Evolutionary conservation across 2,113 vertebrate genomes (phyloP).

Genomic region (Upupa epops): DNA sequence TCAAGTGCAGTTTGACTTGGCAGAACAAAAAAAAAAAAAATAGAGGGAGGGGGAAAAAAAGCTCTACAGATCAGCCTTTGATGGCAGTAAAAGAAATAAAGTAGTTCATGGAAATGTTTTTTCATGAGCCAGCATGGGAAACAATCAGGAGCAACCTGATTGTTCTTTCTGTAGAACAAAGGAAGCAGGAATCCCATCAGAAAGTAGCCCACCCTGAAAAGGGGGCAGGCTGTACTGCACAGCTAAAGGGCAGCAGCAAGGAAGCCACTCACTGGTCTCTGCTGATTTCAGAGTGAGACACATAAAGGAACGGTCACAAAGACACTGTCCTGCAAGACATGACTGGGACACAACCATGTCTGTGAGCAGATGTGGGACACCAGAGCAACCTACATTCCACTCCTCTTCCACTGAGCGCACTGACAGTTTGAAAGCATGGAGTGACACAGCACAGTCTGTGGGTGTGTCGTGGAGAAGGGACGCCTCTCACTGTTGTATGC

Average conservation of each 20-base stretch:
- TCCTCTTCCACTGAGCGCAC: not conserved
- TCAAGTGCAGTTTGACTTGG: constrained; percentile 54
- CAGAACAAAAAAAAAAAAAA: constrained; percentile 39
- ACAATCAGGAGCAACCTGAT: constrained; percentile 29
- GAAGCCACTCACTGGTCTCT: not conserved
- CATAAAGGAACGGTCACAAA: not conserved
- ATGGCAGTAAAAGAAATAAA: constrained; percentile 67
- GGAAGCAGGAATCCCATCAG: not conserved
- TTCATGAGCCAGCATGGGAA: constrained; percentile 48
- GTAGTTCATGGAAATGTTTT: constrained; percentile 38
- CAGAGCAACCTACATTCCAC: not conserved
- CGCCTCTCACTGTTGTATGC: not conserved
- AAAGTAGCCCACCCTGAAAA: constrained; percentile 31
- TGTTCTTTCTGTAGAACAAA: constrained; percentile 41
- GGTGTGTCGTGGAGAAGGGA: not conserved
- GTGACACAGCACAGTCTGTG: not conserved
- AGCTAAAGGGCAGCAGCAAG: not conserved
- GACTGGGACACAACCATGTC: not conserved
- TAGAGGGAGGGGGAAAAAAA: not conserved
- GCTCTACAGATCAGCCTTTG: constrained; percentile 51
- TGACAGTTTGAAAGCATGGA: not conserved
- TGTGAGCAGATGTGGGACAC: not conserved
- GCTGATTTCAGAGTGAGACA: not conserved
- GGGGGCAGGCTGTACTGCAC: not conserved
- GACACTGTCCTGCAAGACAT: not conserved